Evolutionary conservation across 1,140 invertebrate genomes (phyloP), one percentile per base, ranked within the genome.

Genomic region (Neuroterus valhalla): DNA sequence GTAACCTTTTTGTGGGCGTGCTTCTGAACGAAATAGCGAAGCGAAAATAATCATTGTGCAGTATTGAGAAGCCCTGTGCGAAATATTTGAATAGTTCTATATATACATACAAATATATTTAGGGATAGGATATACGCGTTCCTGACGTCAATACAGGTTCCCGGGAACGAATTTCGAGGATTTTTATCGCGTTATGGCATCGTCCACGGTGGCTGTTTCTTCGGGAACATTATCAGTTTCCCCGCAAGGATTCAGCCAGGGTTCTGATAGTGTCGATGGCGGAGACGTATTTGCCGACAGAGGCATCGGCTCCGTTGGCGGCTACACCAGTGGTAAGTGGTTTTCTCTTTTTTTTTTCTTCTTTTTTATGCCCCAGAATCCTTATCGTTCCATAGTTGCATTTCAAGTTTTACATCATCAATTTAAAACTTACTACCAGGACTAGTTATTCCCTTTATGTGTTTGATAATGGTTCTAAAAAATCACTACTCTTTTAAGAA

Each of bases 181-280:
- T 38, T 38, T 38, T 52, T 70, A 44, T 38, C 42, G 26, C 66
- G 50, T 45, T 38, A 83, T 83, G 82, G 82, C 82, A 76, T 83
- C 81, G 6, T 83, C 81, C 19, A 81, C 80, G 71, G 71, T 82
- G 15, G 82, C 81, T 50, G 81, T 83, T 67, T 70, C 82, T 4
- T 83, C 82, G 8, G 78, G 81, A 52, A 77, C 81, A 38, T 69
- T 77, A 11, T 71, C 81, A 8, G 77, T 83, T 23, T 23, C 79
- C 21, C 48, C 71, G 26, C 68, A 66, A 45, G 69, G 72, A 48
- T 55, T 71, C 8, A 43, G 52, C 23, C 31, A 44, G n/a, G 80
- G 78, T 17, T 79, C 68, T 6, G 82, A 83, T 44, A 78, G 81
- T 19, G 46, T 77, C 2, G 82, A 83, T 42, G 72, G 82, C 2